Evolutionary conservation across 1,140 invertebrate species (phyloP).

Genomic region (Drosophila kepulauana): DNA sequence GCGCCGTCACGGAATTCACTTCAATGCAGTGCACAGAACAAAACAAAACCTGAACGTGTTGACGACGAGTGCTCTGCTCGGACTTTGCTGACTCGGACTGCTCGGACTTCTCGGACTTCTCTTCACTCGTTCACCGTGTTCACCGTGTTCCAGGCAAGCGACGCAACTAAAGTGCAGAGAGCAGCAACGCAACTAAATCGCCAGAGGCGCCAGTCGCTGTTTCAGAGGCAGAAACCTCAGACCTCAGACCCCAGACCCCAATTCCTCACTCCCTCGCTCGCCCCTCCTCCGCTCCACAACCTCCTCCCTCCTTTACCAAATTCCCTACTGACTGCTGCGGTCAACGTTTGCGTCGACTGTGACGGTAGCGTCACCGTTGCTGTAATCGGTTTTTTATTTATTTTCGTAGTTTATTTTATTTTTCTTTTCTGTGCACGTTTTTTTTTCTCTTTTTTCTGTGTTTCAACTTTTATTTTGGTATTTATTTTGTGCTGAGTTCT

Average conservation of each 20-base stretch:
- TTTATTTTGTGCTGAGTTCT: constrained; percentile 46
- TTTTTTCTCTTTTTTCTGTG: background rate
- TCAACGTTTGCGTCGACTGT: constrained; percentile 2
- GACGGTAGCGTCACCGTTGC: constrained; percentile 49
- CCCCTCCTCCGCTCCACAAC: background rate
- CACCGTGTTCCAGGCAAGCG: constrained; percentile 39
- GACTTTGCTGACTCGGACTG: background rate
- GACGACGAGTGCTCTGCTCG: constrained; percentile 23
- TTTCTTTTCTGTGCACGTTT: constrained; percentile 26
- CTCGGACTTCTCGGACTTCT: too few species aligned
- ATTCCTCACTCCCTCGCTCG: too few species aligned
- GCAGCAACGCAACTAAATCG: constrained; percentile 39
- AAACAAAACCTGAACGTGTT: background rate
- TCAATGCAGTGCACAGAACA: background rate
- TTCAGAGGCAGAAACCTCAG: too few species aligned
- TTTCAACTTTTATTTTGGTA: constrained; percentile 16
- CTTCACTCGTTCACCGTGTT: too few species aligned
- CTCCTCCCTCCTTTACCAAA: constrained; percentile 1
- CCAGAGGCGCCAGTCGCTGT: constrained; percentile 40
- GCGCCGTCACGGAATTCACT: background rate
- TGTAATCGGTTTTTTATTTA: constrained; percentile 66
- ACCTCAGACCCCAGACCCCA: too few species aligned
- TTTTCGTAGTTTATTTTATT: constrained; percentile 32
- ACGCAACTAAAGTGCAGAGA: constrained; percentile 61
- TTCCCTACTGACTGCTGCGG: background rate